Conservation (phyloP, 2,113 vertebrate genomes). For the Pundamilia nyererei region DNA sequence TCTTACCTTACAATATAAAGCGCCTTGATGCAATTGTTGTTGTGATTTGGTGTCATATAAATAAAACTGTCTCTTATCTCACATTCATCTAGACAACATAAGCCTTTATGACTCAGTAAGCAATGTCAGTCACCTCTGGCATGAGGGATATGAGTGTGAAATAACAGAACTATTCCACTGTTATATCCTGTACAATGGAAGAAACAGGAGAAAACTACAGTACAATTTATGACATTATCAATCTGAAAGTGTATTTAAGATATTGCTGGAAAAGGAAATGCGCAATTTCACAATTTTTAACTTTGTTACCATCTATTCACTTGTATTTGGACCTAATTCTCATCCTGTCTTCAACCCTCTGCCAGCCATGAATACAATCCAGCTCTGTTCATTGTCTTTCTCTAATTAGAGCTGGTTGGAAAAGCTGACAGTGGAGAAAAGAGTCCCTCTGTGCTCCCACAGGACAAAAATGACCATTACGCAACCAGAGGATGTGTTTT, state of each 20-base stretch:
- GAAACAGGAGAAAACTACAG: background rate
- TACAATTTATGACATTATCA: rapidly evolving
- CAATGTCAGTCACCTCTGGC: background rate
- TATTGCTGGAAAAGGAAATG: background rate
- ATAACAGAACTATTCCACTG: background rate
- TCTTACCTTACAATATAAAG: background rate
- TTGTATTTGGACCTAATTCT: background rate
- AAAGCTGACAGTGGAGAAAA: slow-evolving; percentile 11
- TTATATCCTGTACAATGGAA: background rate
- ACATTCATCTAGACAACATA: background rate
- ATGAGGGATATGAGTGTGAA: background rate
- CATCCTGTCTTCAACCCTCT: background rate
- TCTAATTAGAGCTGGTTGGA: slow-evolving; percentile 28
- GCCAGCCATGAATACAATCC: background rate
- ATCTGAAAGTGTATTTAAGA: background rate
- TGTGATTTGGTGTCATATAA: background rate
- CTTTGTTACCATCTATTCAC: background rate
- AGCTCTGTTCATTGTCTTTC: slow-evolving; percentile 38
- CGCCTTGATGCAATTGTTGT: background rate
- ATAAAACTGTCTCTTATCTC: background rate
- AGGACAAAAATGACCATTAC: slow-evolving; percentile 36
- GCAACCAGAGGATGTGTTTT: slow-evolving; percentile 18
- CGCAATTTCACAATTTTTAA: background rate
- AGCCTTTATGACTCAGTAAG: background rate
- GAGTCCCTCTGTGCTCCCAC: slow-evolving; percentile 19